These are phyloP conservation scores for Phataginus tricuspis DNA, from an alignment of 2,797 vertebrate species.

Conservation along the genomic window DNA sequence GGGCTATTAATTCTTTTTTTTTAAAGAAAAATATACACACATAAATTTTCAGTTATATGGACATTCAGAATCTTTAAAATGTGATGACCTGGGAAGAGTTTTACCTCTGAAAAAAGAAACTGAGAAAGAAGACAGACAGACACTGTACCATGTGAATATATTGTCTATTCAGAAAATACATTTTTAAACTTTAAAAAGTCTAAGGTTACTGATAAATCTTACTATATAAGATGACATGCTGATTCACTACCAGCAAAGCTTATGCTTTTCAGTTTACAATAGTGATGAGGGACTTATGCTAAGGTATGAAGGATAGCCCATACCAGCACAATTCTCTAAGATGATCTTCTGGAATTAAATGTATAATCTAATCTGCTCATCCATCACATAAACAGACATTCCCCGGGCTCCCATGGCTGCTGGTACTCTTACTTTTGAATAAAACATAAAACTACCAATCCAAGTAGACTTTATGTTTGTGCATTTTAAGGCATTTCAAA, in stretches of 20 bases:
- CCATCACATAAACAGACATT: not conserved
- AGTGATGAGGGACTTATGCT: not conserved
- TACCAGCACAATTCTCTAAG: not conserved
- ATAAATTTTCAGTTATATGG: not conserved
- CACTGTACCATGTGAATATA: too few relatives aligned
- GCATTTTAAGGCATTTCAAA: constrained; percentile 6
- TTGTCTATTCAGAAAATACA: not conserved
- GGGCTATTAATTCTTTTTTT: not conserved
- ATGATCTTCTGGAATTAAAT: constrained; percentile 34
- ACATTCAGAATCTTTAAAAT: not conserved
- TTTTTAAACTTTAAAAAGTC: not conserved
- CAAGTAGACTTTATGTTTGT: constrained; percentile 6
- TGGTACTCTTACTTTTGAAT: not conserved
- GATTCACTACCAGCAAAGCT: not conserved
- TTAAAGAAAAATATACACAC: not conserved
- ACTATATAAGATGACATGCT: not conserved
- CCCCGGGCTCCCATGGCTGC: not conserved
- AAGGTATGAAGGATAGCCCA: not conserved
- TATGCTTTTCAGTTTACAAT: not conserved
- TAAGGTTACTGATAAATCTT: not conserved
- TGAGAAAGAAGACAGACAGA: not conserved
- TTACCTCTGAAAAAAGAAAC: not conserved
- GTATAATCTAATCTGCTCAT: not conserved
- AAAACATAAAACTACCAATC: not conserved
- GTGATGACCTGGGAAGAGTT: not conserved